Evolutionary conservation across 1,140 invertebrate genomes (phyloP).

Genomic region (Drosophila nigrodunni): DNA sequence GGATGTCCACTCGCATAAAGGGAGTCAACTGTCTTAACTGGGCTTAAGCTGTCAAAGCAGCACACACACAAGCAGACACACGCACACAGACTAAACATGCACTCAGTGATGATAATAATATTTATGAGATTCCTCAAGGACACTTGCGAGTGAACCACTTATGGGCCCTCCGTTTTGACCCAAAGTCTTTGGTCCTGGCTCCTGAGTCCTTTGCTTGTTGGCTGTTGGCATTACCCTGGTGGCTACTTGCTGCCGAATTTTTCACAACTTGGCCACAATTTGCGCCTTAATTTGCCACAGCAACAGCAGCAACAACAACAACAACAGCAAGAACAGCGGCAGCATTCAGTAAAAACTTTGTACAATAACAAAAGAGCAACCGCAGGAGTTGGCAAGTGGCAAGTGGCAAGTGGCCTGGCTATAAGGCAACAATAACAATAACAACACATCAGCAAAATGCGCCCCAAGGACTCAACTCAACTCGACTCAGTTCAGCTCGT

Average conservation of each 20-base stretch:
- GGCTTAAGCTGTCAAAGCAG: constrained; percentile 32
- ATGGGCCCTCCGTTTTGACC: constrained; percentile 7
- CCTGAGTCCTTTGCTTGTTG: constrained; percentile 16
- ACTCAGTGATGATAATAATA: constrained; percentile 78
- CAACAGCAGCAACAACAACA: constrained; percentile 47
- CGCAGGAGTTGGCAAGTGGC: constrained; percentile 15
- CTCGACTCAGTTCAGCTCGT: not conserved
- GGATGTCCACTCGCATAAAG: not conserved
- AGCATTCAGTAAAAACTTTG: constrained; percentile 30
- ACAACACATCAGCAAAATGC: constrained; percentile 58
- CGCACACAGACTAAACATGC: constrained; percentile 37
- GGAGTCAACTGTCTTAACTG: not conserved
- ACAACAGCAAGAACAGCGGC: constrained; percentile 35
- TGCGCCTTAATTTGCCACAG: constrained; percentile 78
- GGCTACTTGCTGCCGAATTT: constrained; percentile 66
- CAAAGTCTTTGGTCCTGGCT: not conserved
- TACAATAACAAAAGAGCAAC: constrained; percentile 58
- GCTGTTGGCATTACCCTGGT: constrained; percentile 67
- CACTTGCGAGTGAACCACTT: constrained; percentile 59
- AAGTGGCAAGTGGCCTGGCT: constrained; percentile 16
- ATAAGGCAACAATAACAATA: constrained; percentile 39
- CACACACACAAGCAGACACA: not conserved
- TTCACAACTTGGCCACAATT: constrained; percentile 80
- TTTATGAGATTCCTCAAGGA: constrained; percentile 80
- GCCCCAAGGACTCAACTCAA: constrained; percentile 64